Conservation (phyloP, 2,888 invertebrate species). For the Drosophila longiperda region DNA sequence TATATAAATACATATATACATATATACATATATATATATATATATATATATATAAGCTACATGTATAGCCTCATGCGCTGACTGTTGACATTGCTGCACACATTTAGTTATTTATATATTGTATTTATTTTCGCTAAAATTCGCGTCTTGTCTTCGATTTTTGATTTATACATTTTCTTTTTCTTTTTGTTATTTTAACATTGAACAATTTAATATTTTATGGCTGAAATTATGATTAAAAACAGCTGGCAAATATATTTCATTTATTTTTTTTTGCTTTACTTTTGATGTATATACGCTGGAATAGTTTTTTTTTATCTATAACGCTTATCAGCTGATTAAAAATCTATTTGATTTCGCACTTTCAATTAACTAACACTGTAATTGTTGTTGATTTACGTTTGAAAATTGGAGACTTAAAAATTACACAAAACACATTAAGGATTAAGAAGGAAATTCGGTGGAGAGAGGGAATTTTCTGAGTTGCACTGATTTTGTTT, state of each 20-base stretch:
- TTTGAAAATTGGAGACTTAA: background rate
- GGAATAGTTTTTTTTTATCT: constrained; percentile 44
- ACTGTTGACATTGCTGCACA: constrained; percentile 32
- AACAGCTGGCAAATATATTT: constrained; percentile 25
- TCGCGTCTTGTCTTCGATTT: constrained; percentile 31
- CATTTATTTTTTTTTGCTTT: background rate
- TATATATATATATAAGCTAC: constrained; percentile 13
- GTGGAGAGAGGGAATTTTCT: constrained; percentile 19
- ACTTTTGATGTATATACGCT: constrained; percentile 1
- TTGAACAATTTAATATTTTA: constrained; percentile 11
- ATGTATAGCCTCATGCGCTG: constrained; percentile 20
- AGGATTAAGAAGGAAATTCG: constrained; percentile 18
- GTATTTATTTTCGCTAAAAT: constrained; percentile 20
- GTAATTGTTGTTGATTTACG: constrained; percentile 13
- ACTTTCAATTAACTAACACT: constrained; percentile 7
- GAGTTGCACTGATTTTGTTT: constrained; percentile 19
- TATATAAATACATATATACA: constrained; percentile 1
- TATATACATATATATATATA: background rate
- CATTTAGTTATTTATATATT: constrained; percentile 33
- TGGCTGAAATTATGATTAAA: constrained; percentile 32
- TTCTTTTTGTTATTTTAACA: constrained; percentile 15
- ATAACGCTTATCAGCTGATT: constrained; percentile 57
- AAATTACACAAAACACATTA: constrained; percentile 6
- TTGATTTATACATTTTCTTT: constrained; percentile 26
- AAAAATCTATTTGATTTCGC: constrained; percentile 35